A percentile compares a stretch with the other conserved stretches of the same genome.
These are phyloP conservation scores for Tupaia chinensis DNA, from an alignment of 2,113 vertebrate genomes.

Conservation along the genomic window DNA sequence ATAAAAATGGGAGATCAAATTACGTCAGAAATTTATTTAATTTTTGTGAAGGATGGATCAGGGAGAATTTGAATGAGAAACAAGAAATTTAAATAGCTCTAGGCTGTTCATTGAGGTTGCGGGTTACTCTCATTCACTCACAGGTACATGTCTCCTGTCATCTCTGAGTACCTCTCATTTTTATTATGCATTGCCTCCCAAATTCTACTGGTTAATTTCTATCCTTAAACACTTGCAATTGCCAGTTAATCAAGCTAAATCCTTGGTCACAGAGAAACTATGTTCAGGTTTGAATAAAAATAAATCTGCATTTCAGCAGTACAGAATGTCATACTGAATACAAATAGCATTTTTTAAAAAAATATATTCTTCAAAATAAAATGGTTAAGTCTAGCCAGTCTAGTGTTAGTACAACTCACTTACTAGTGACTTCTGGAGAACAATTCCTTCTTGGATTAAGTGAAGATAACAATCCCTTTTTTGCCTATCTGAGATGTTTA, in stretches of 20 bases:
- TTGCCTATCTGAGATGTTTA: neutral
- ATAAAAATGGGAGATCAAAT: neutral
- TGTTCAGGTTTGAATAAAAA: neutral
- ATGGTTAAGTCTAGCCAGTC: neutral
- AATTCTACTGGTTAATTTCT: neutral
- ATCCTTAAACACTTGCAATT: neutral
- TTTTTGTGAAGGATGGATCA: neutral
- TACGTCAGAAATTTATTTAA: neutral
- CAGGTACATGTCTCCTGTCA: neutral
- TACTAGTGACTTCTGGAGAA: neutral
- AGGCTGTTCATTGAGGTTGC: neutral
- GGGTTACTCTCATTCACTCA: neutral
- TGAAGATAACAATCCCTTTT: neutral
- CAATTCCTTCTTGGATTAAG: constrained; percentile 54
- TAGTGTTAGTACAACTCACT: neutral
- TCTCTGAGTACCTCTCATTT: neutral
- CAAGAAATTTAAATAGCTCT: neutral
- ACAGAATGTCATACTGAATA: neutral
- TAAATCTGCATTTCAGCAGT: constrained; percentile 14
- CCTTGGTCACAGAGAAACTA: neutral
- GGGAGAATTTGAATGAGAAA: neutral
- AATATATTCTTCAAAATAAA: neutral
- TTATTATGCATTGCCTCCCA: neutral
- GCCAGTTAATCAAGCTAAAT: neutral
- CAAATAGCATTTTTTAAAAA: neutral